Base-by-base conservation (phyloP, 2,113 vertebrate species). In the Etheostoma spectabile region DNA sequence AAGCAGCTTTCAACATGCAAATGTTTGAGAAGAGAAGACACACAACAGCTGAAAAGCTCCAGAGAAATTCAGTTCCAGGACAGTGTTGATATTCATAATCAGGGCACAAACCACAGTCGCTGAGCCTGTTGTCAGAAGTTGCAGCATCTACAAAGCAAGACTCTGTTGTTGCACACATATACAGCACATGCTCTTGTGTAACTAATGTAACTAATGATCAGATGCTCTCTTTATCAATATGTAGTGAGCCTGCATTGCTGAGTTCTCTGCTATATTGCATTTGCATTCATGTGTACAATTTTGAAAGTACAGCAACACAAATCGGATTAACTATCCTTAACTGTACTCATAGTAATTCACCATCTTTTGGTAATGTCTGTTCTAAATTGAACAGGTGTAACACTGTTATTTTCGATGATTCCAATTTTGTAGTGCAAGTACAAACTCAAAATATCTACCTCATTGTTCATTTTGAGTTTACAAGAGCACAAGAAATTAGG, bases 41-140 rank as follows among this genome's bases (percentile, higher is more conserved):
- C 61, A 82, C 18, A 51, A 5, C 51, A 59, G 13, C 2, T 0
- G 19, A 53, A 57, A 74, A 33, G 70, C 84, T 80, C 73, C 6
- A 27, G 85, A 76, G 88, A 70, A 10, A 1, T 62, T 72, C 38
- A 42, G 73, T 77, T 86, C 73, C 77, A 82, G 86, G 84, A 65
- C 72, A 56, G 55, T 3, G 60, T 24, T 46, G 30, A 67, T 35
- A 5, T 16, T 19, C 33, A 30, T 27, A 45, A 27, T 55, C 78
- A 2, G 76, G 85, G 65, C 78, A 81, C 73, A 52, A 42, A 70
- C 60, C 12, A 27, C 48, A 3, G 82, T 72, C 42, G 71, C 56
- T 42, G n/a, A 53, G 60, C 59, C 55, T 55, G 60, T 52, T 80
- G 79, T 85, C 76, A 80, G 64, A 74, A 33, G 65, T 52, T 56